Percentiles rank a stretch among this genome's conserved stretches.
Conservation (phyloP, 2,888 invertebrate genomes). For the Spisula solida region DNA sequence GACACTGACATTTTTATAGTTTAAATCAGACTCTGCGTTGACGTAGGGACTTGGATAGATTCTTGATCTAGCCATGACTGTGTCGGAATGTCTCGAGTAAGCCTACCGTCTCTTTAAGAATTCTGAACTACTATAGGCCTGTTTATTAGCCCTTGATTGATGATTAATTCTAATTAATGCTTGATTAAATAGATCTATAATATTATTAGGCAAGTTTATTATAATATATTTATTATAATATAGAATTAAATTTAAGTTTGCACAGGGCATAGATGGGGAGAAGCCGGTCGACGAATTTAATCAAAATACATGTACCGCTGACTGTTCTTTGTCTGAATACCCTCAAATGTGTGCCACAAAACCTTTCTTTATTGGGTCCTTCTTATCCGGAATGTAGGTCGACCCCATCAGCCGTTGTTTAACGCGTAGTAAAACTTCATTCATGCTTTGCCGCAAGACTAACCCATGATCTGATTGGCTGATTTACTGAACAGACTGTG, state of each 20-base stretch:
- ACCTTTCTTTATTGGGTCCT: neutral
- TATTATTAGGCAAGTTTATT: too few species aligned
- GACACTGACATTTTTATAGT: neutral
- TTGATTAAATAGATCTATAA: too few species aligned
- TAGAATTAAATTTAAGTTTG: too few species aligned
- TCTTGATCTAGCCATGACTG: neutral
- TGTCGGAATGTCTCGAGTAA: neutral
- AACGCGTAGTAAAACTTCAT: conserved; percentile 42
- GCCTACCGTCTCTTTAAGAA: too few species aligned
- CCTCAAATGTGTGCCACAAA: neutral
- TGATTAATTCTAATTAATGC: too few species aligned
- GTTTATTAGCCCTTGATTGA: too few species aligned
- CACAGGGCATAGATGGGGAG: neutral
- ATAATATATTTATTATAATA: too few species aligned
- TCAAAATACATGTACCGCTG: too few species aligned
- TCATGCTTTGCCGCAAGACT: conserved; percentile 27
- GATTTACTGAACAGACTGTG: conserved; percentile 21
- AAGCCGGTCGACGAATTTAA: neutral
- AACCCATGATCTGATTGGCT: conserved; percentile 41
- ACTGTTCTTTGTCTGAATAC: neutral
- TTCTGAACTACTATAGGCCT: too few species aligned
- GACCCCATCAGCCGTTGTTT: conserved; percentile 30
- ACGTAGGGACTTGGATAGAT: neutral
- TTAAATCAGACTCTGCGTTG: neutral
- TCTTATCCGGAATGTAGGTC: conserved; percentile 32